Evolutionary conservation across 2,888 invertebrate genomes (phyloP), one percentile per base, ranked within the genome.

Genomic region (Tuta absoluta): DNA sequence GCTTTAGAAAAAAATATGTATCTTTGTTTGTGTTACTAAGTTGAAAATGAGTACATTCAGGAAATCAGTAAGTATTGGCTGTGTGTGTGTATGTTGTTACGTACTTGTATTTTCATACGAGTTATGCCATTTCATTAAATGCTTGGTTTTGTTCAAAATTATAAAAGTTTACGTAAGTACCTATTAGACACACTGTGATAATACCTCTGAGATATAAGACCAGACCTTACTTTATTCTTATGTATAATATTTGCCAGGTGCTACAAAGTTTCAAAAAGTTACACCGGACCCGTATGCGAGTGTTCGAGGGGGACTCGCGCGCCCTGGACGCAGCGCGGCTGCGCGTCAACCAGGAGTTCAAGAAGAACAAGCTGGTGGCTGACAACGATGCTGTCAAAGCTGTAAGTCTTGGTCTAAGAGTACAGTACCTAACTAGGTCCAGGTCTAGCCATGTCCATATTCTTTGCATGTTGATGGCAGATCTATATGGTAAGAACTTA

Each of bases 311-410:
- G 14, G 96, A 97, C 80, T 74, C 85, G 14, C 81, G 77, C 66
- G 95, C 96, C 0, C 84, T 96, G 51, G 75, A 79, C 67, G 94
- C 93, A 69, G 93, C 93, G 1, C 92, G 96, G 74, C 72, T 86
- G n/a, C 94, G 94, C 88, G 96, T 97, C 66, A 96, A 97, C 82
- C 93, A 94, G 61, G 95, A 95, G 76, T 97, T 94, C 82, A 92
- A 84, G 69, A 95, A 95, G 81, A 93, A 95, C 79, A 94, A 93
- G 78, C 75, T 92, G 75, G 89, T 95, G 21, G 85, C 85, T 4
- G 93, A 96, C 76, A 80, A 83, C 66, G 86, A 86, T 14, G 88
- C 94, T 68, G 94, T 97, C 65, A 82, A 91, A 77, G 94, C 95
- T 86, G 95, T 95, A 89, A 81, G 80, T 75, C 62, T 28, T 60